Conservation (phyloP, 2,113 vertebrate genomes). For the Rhinolophus ferrumequinum region DNA sequence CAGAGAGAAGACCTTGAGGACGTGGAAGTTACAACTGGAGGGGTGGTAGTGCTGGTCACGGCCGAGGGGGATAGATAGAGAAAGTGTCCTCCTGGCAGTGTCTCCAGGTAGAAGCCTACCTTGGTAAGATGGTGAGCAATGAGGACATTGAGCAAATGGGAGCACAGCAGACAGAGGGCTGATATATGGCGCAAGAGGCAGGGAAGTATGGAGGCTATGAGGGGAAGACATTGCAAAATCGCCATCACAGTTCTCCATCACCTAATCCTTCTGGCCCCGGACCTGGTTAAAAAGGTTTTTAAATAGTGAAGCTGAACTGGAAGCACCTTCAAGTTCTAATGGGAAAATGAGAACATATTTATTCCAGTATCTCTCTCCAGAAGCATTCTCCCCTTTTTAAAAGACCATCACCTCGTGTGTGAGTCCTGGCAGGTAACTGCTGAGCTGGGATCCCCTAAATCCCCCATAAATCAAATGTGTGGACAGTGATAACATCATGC, state of each 20-base stretch:
- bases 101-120: background rate
- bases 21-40: background rate
- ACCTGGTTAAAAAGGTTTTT: background rate
- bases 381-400: background rate
- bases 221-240: background rate
- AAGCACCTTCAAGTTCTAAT: background rate
- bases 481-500: background rate
- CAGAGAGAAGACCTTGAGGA: background rate
- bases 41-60: rapidly evolving
- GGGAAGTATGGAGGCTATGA: background rate
- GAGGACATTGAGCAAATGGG: background rate
- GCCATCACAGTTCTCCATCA: background rate
- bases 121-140: background rate
- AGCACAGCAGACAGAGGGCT: background rate
- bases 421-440: background rate
- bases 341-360: background rate
- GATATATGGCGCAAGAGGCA: rapidly evolving
- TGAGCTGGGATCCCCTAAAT: background rate
- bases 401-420: rapidly evolving
- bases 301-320: background rate
- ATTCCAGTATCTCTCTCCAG: background rate
- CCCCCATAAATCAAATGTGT: background rate
- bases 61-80: rapidly evolving
- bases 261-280: no score
- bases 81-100: background rate